Evolutionary conservation across 2,888 invertebrate species (phyloP).

Genomic region (Agriopis leucophaearia): DNA sequence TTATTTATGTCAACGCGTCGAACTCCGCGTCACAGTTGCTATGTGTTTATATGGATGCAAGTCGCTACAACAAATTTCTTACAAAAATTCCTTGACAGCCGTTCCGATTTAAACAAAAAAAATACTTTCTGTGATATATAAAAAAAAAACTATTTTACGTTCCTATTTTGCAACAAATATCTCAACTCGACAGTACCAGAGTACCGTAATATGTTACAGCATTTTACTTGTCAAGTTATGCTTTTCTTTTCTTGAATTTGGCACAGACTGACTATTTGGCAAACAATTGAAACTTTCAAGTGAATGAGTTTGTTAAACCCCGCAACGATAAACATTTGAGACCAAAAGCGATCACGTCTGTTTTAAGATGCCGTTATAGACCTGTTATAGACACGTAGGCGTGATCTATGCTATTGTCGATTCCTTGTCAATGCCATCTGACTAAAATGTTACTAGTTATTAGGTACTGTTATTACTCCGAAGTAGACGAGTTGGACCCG

Average conservation of each 20-base stretch:
- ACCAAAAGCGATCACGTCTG: constrained; percentile 8
- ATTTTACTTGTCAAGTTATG: constrained; percentile 21
- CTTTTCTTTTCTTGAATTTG: constrained; percentile 23
- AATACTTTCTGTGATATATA: too few species aligned
- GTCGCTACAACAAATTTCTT: too few species aligned
- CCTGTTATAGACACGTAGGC: constrained; percentile 18
- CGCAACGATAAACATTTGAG: constrained; percentile 1
- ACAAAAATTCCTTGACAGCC: too few species aligned
- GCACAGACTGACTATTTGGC: constrained; percentile 25
- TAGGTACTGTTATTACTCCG: too few species aligned
- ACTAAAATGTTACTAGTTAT: constrained; percentile 3
- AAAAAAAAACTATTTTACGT: too few species aligned
- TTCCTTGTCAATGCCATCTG: constrained; percentile 5
- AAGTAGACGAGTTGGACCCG: too few species aligned
- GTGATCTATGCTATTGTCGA: constrained; percentile 12
- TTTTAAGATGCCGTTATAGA: constrained; percentile 14
- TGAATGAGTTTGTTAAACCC: constrained; percentile 22
- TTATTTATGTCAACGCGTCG: too few species aligned
- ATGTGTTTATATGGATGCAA: too few species aligned
- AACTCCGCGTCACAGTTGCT: too few species aligned
- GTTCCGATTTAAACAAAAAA: too few species aligned
- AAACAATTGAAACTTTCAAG: constrained; percentile 19
- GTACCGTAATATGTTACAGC: constrained; percentile 19
- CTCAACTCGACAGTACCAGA: not conserved
- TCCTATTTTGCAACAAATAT: too few species aligned